A percentile compares a stretch with the other conserved stretches of the same genome.
These are phyloP conservation scores for Paramisgurnus dabryanus DNA, from an alignment of 2,113 vertebrate genomes.

Conservation along the genomic window DNA sequence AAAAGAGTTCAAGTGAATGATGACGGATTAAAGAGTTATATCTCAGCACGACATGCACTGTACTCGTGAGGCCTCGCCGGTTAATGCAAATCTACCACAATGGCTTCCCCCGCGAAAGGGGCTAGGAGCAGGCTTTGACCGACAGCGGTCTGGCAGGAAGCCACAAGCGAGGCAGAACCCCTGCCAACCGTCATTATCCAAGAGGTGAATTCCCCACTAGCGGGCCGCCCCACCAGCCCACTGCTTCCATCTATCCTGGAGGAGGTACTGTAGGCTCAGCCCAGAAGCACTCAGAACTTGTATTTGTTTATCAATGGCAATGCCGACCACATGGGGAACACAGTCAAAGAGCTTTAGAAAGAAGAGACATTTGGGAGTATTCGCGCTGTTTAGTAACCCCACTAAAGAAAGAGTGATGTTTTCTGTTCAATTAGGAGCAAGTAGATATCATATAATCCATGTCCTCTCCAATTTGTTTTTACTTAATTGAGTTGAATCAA, in stretches of 20 bases:
- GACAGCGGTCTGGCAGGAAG: conserved; percentile 70
- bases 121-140: conserved; percentile 72
- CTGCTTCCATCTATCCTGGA: conserved; percentile 61
- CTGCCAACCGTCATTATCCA: conserved; percentile 79
- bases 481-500: conserved; percentile 43
- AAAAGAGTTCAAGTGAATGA: conserved; percentile 68
- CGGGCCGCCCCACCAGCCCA: conserved; percentile 66
- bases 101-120: conserved; percentile 60
- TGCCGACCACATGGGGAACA: conserved; percentile 55
- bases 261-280: conserved; percentile 44
- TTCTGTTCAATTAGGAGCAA: conserved; percentile 49
- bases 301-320: conserved; percentile 61
- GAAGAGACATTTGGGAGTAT: conserved; percentile 47
- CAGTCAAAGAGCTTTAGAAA: conserved; percentile 55
- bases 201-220: conserved; percentile 74
- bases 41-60: conserved; percentile 71
- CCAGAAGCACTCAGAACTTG: conserved; percentile 50
- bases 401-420: conserved; percentile 50
- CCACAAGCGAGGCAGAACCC: conserved; percentile 73
- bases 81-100: conserved; percentile 75
- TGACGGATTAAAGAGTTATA: conserved; percentile 73
- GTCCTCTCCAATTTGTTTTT: conserved; percentile 28
- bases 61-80: conserved; percentile 68
- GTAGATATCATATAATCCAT: conserved; percentile 38
- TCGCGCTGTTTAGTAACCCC: conserved; percentile 47